These are phyloP conservation scores for Tragelaphus strepsiceros DNA, from an alignment of 2,113 vertebrate species.

Conservation along the genomic window DNA sequence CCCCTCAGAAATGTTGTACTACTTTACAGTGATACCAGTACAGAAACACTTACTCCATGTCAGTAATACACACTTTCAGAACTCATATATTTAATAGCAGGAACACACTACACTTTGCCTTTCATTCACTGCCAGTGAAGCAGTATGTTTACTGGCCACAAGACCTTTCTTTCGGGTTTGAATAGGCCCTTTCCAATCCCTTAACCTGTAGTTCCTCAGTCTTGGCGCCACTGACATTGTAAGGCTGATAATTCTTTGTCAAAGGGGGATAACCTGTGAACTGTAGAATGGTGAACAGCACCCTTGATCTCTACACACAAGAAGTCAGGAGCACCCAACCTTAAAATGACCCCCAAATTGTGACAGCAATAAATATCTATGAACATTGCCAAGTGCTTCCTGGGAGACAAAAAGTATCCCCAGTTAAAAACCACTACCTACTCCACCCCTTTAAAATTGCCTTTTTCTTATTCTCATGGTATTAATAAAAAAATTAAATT, in stretches of 20 bases:
- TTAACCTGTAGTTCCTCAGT: neutral
- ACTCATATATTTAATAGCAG: neutral
- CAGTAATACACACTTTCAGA: neutral
- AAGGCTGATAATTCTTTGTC: neutral
- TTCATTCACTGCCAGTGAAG: neutral
- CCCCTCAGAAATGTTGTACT: neutral
- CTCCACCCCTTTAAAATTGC: neutral
- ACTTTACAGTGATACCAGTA: neutral
- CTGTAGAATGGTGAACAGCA: neutral
- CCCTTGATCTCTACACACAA: neutral
- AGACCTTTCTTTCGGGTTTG: neutral
- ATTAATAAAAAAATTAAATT: neutral
- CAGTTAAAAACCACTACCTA: neutral
- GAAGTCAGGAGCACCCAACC: neutral
- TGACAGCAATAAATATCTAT: neutral
- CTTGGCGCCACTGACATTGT: neutral
- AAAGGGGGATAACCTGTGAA: neutral
- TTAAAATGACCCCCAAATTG: neutral
- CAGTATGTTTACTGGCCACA: neutral
- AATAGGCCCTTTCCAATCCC: neutral
- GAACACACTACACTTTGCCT: neutral
- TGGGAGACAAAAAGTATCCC: neutral
- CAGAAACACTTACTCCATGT: neutral
- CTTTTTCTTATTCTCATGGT: neutral
- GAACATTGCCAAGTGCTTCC: neutral